phyloP scores from a whole-genome alignment of 2,113 vertebrate species.

The Andinoacara biseriatus region DNA sequence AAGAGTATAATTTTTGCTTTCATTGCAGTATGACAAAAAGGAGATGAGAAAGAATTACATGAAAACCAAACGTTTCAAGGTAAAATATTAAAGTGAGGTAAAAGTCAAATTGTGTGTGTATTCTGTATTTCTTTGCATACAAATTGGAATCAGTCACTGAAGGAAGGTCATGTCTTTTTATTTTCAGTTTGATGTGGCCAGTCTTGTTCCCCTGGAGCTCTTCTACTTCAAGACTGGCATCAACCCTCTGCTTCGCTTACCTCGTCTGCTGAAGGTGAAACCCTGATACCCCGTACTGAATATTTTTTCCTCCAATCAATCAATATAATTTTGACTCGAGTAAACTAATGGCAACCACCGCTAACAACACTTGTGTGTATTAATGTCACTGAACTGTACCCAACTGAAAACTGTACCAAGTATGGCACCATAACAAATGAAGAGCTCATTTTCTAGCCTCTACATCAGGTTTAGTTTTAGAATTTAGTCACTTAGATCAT shows the following conservation, averaged over 20 bases:
- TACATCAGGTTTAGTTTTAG: neutral
- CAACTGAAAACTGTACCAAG: neutral
- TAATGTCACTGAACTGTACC: neutral
- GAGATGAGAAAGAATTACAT: conserved; percentile 93
- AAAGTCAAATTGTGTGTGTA: neutral
- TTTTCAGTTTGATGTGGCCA: conserved; percentile 88
- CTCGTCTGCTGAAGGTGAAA: conserved; percentile 90
- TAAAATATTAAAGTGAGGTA: conserved; percentile 40
- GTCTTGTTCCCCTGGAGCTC: conserved; percentile 91
- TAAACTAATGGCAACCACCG: neutral
- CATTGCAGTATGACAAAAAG: conserved; percentile 85
- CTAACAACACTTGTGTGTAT: neutral
- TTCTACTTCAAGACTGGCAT: conserved; percentile 91
- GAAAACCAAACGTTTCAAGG: conserved; percentile 90
- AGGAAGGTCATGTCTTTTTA: neutral
- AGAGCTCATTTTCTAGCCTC: neutral
- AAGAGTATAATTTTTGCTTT: conserved; percentile 8
- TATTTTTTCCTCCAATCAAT: neutral
- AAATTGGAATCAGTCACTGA: neutral
- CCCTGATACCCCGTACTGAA: neutral
- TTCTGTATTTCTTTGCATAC: neutral
- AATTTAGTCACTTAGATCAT: neutral
- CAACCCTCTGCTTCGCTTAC: conserved; percentile 90
- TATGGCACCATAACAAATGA: too few relatives aligned
- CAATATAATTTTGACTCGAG: neutral